A percentile compares a stretch with the other conserved stretches of the same genome.
These are phyloP conservation scores for Anarrhichthys ocellatus DNA, from an alignment of 2,113 vertebrate species.

Conservation along the genomic window DNA sequence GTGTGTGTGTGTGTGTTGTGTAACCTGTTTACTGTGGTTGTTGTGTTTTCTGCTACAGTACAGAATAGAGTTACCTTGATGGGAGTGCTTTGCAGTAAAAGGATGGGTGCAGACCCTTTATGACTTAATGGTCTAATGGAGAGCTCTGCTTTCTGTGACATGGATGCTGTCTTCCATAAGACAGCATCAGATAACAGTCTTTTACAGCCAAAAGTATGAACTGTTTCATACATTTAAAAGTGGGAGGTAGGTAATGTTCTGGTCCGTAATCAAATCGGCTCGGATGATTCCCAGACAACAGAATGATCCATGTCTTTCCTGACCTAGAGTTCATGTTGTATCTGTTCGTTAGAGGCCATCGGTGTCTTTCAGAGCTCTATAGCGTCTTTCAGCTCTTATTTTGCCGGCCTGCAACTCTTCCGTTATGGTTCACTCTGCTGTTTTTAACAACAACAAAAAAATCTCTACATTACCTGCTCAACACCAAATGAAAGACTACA, in stretches of 20 bases:
- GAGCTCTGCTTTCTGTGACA: conserved; percentile 11
- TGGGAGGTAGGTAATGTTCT: background rate
- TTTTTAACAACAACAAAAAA: background rate
- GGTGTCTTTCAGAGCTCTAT: conserved; percentile 10
- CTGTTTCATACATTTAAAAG: background rate
- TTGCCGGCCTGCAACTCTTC: background rate
- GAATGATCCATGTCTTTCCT: background rate
- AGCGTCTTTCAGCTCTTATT: background rate
- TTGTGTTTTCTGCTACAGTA: conserved; percentile 15
- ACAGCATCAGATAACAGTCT: conserved; percentile 12
- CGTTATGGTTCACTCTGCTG: background rate
- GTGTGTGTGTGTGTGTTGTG: background rate
- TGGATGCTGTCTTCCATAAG: conserved; percentile 2
- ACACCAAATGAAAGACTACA: background rate
- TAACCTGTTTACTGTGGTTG: conserved; percentile 22
- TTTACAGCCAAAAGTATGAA: background rate
- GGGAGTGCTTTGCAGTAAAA: conserved; percentile 23
- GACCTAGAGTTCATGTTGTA: background rate
- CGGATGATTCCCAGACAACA: background rate
- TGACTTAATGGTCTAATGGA: conserved; percentile 27
- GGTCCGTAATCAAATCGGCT: background rate
- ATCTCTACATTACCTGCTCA: background rate
- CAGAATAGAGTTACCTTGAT: conserved; percentile 6
- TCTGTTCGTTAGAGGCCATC: background rate
- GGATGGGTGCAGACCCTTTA: conserved; percentile 14